Percentiles rank a stretch among this genome's conserved stretches.
Evolutionary conservation across 2,888 invertebrate genomes (phyloP).

Genomic region (Synanthedon formicaeformis): DNA sequence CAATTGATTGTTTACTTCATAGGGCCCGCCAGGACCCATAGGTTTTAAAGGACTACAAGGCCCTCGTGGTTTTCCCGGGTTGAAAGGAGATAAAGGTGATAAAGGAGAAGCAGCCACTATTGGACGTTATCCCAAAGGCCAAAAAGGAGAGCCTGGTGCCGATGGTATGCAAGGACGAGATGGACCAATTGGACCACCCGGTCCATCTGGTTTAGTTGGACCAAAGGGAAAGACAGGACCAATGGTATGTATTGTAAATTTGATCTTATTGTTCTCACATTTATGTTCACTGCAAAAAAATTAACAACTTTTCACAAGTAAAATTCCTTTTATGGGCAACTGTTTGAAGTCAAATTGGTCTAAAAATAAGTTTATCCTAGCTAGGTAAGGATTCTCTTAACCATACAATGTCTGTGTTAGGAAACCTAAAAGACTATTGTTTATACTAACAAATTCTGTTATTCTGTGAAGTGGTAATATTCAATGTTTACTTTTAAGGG

Average conservation of each 20-base stretch:
- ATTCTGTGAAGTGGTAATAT: not conserved
- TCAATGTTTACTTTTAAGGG: slow-evolving; percentile 63
- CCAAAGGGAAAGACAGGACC: slow-evolving; percentile 73
- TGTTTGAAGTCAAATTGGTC: no score
- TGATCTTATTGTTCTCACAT: no score
- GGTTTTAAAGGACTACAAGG: slow-evolving; percentile 81
- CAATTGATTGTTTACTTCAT: slow-evolving; percentile 6
- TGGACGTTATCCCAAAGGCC: slow-evolving; percentile 79
- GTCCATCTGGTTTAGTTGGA: slow-evolving; percentile 71
- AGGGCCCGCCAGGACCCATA: slow-evolving; percentile 80
- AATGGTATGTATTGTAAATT: slow-evolving; percentile 42
- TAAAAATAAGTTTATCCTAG: no score
- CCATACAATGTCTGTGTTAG: no score
- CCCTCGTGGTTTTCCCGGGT: slow-evolving; percentile 80
- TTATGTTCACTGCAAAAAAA: no score
- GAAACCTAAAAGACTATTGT: no score
- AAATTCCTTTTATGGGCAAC: no score
- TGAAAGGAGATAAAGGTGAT: slow-evolving; percentile 76
- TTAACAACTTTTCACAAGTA: no score
- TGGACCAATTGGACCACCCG: slow-evolving; percentile 74
- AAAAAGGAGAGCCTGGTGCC: slow-evolving; percentile 86
- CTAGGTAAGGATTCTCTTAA: no score
- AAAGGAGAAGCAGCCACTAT: slow-evolving; percentile 86
- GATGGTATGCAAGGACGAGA: slow-evolving; percentile 78
- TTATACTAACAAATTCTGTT: no score